Conservation (phyloP, 2,888 invertebrate species). For the Archaeoteleia sp. region DNA sequence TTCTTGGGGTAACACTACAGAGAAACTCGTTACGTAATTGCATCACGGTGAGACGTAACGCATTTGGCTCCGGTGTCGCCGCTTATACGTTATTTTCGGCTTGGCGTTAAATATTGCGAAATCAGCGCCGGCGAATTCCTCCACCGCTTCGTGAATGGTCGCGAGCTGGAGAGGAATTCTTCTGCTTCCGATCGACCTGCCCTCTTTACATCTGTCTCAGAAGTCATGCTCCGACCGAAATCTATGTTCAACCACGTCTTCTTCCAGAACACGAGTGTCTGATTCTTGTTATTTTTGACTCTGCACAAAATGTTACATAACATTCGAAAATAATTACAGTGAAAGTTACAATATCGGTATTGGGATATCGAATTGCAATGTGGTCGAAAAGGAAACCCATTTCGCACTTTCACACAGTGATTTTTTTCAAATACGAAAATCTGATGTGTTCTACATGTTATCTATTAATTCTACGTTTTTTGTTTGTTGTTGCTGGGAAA, state of each 20-base stretch:
- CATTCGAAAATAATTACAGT: slow-evolving; percentile 48
- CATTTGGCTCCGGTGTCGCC: slow-evolving; percentile 46
- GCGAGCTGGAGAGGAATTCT: slow-evolving; percentile 18
- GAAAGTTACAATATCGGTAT: slow-evolving; percentile 38
- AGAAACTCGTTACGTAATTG: slow-evolving; percentile 52
- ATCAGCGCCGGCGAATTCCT: slow-evolving; percentile 47
- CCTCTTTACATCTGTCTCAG: slow-evolving; percentile 1
- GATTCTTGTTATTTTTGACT: slow-evolving; percentile 7
- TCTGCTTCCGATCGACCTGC: slow-evolving; percentile 35
- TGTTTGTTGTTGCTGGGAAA: background rate
- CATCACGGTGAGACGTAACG: slow-evolving; percentile 43
- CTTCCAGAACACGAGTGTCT: background rate
- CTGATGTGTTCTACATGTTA: slow-evolving; percentile 5
- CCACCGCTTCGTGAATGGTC: slow-evolving; percentile 2
- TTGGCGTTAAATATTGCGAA: slow-evolving; percentile 43
- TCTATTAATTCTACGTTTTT: background rate
- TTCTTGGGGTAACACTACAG: slow-evolving; percentile 33
- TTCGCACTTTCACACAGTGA: slow-evolving; percentile 40
- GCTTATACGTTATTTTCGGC: slow-evolving; percentile 45
- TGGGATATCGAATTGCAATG: slow-evolving; percentile 39
- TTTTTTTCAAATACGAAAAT: slow-evolving; percentile 33
- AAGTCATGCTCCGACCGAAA: background rate
- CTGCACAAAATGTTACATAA: slow-evolving; percentile 21
- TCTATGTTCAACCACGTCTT: background rate
- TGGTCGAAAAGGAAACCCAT: slow-evolving; percentile 35